Evolutionary conservation across 2,797 vertebrate genomes (phyloP).

Genomic region (Sebastes vulpes): DNA sequence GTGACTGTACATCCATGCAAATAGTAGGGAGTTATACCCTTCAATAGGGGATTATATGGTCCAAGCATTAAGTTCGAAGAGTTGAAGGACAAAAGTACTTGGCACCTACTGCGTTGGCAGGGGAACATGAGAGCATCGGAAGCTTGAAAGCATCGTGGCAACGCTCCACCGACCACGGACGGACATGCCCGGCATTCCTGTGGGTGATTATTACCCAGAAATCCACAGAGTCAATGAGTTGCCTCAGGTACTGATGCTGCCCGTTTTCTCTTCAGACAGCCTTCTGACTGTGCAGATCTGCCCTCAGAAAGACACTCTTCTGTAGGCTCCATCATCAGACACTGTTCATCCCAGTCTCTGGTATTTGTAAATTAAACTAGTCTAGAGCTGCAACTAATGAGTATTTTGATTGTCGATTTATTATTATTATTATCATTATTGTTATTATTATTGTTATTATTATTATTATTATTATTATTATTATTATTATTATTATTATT

Average conservation of each 20-base stretch:
- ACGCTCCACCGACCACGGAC: conserved; percentile 58
- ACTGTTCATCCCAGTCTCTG: neutral
- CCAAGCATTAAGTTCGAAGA: conserved; percentile 1
- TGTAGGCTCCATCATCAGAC: conserved; percentile 6
- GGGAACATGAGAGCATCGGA: conserved; percentile 50
- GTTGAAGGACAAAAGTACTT: conserved; percentile 44
- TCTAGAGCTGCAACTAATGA: neutral
- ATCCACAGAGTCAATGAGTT: conserved; percentile 58
- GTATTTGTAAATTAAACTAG: neutral
- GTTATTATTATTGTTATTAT: no score
- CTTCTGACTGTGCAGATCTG: neutral
- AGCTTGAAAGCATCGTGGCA: conserved; percentile 60
- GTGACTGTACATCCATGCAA: neutral
- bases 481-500: no score
- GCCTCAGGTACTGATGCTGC: conserved; percentile 61
- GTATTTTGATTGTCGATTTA: no score
- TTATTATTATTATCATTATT: no score
- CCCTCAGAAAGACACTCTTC: neutral
- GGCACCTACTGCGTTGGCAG: conserved; percentile 27
- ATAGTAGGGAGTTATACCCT: neutral
- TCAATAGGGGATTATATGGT: conserved; percentile 1
- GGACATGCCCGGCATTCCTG: conserved; percentile 83
- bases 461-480: no score
- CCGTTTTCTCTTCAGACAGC: neutral
- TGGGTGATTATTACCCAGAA: conserved; percentile 83